Base-by-base conservation (phyloP, 2,113 vertebrate genomes). In the Emydocephalus ijimae region DNA sequence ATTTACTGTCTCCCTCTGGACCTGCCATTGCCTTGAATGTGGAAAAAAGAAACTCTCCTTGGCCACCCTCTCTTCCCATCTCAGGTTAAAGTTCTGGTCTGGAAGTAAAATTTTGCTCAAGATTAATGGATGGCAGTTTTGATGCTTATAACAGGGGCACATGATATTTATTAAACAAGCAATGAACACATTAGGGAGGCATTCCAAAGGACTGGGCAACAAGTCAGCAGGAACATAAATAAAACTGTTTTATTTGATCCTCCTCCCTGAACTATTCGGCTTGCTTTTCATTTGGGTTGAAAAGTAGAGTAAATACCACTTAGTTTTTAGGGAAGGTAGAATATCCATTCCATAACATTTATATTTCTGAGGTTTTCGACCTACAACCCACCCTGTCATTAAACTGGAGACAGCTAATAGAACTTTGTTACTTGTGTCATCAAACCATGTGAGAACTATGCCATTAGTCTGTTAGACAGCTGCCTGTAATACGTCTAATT, bases 1-100 rank as follows among this genome's bases (percentile, higher is more conserved):
- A 99, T 99, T 99, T 98, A 97, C 98, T 98, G 97, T 98, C 98
- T 99, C 99, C 98, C 99, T 0, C 89, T 97, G 98, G 99, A 95
- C 96, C 97, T 95, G 97, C 98, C 98, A 98, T 98, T 98, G 98
- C 98, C 97, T 97, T 96, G 97, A 98, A 98, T 97, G 97, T 98
- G 98, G 98, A 99, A 99, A 98, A 97, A 96, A 92, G 74, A 90
- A 92, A 26, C 20, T n/a, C 95, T 96, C 96, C 91, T 54, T 24
- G 91, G 95, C 96, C 52, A 87, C 96, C 96, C 95, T 95, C 92
- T 85, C 94, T 91, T 93, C 94, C 88, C 85, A 91, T 23, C 87
- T 97, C 96, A 95, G 97, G 95, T 95, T 95, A 93, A 96, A 96
- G 95, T 94, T 96, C 95, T 96, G 96, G 94, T 92, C 89, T 94